Evolutionary conservation across 2,888 invertebrate species (phyloP).

Genomic region (Ophioninae sp.): DNA sequence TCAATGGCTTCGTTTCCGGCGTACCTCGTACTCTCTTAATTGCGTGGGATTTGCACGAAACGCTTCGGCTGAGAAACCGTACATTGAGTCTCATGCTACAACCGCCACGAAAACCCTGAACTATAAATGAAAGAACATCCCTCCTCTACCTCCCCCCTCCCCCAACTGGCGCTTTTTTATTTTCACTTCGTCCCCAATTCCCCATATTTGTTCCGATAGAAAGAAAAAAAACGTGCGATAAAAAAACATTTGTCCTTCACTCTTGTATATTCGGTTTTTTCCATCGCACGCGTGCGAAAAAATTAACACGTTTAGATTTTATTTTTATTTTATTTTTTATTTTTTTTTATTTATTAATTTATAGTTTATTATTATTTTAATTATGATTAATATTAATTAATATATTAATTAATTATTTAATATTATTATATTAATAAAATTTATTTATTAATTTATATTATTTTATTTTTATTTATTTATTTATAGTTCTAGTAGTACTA

Average conservation of each 20-base stretch:
- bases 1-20: constrained; percentile 53
- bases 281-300: background rate
- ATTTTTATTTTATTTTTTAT: no score
- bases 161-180: constrained; percentile 1
- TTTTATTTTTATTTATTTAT: no score
- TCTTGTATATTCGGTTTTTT: background rate
- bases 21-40: constrained; percentile 49
- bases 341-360: no score
- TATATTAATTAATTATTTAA: no score
- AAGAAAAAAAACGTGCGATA: constrained; percentile 5
- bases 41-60: constrained; percentile 50
- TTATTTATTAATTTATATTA: no score
- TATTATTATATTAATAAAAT: no score
- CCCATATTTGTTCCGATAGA: constrained; percentile 14
- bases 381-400: no score
- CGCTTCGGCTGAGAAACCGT: constrained; percentile 42
- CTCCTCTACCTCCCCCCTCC: background rate
- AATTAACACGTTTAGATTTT: background rate
- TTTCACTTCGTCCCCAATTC: background rate
- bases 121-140: constrained; percentile 34
- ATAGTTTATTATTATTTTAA: no score
- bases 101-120: constrained; percentile 3
- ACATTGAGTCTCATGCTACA: constrained; percentile 9
- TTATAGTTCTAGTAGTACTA: background rate
- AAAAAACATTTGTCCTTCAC: background rate